These are phyloP conservation scores for Eupithecia subfuscata DNA, from an alignment of 2,888 invertebrate species.

Conservation along the genomic window DNA sequence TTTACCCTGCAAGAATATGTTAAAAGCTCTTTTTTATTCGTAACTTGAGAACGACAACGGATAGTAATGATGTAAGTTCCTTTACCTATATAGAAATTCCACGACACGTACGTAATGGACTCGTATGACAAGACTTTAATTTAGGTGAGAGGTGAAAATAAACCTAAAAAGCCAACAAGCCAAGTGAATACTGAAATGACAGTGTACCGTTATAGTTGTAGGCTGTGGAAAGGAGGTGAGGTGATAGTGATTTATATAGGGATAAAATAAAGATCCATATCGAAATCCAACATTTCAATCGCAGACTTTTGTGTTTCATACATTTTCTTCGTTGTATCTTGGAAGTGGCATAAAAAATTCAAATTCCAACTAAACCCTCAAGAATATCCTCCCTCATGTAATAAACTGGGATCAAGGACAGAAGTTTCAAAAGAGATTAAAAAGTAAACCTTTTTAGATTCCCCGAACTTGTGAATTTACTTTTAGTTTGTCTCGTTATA, in stretches of 20 bases:
- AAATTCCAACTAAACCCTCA: neutral
- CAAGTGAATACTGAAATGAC: constrained; percentile 20
- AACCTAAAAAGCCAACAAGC: constrained; percentile 9
- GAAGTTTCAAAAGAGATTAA: neutral
- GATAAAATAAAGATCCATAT: constrained; percentile 2
- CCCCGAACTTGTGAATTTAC: neutral
- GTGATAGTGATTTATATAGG: constrained; percentile 14
- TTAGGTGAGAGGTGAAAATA: neutral
- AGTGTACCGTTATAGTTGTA: constrained; percentile 27
- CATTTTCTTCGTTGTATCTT: neutral
- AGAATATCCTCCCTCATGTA: neutral
- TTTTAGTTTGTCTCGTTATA: neutral
- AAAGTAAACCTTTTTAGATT: neutral
- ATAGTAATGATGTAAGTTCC: neutral
- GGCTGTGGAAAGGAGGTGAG: constrained; percentile 21
- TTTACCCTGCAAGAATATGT: neutral
- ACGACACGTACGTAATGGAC: constrained; percentile 1
- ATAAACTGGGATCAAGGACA: neutral
- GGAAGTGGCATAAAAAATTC: neutral
- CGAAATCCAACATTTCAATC: constrained; percentile 9
- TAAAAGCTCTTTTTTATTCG: neutral
- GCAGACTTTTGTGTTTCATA: neutral
- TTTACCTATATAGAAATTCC: constrained; percentile 1
- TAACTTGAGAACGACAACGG: neutral
- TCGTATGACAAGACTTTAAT: constrained; percentile 5